phyloP scores from a whole-genome alignment of 2,113 vertebrate species.

The Pelvicachromis taeniatus region DNA sequence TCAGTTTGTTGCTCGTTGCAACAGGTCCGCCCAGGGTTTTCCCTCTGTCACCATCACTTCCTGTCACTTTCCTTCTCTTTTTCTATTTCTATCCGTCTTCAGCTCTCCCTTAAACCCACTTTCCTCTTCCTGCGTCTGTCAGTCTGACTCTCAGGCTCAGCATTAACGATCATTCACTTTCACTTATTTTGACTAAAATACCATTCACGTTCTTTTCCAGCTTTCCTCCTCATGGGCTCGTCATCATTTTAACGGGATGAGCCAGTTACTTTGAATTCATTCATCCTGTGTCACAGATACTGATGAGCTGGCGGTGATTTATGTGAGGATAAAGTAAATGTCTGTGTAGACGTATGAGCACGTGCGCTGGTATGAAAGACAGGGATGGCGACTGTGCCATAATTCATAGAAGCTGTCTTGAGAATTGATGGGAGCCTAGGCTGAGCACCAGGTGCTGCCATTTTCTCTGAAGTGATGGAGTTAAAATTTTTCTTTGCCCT shows the following conservation, averaged over 20 bases:
- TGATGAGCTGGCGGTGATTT: background rate
- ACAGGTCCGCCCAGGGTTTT: slow-evolving; percentile 30
- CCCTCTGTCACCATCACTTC: slow-evolving; percentile 9
- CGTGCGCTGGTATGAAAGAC: background rate
- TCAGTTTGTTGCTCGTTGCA: slow-evolving; percentile 3
- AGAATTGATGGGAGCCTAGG: slow-evolving; percentile 6
- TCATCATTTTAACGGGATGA: background rate
- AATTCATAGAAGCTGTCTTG: slow-evolving; percentile 20
- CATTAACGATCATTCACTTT: slow-evolving; percentile 6
- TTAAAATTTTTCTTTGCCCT: background rate
- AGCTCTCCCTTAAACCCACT: slow-evolving; percentile 7
- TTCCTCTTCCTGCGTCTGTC: background rate
- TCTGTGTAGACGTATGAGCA: background rate
- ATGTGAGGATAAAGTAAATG: background rate
- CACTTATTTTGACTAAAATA: background rate
- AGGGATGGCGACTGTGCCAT: background rate
- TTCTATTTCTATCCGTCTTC: background rate
- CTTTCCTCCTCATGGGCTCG: background rate
- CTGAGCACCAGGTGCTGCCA: slow-evolving; percentile 23
- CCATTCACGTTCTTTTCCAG: background rate
- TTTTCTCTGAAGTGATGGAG: slow-evolving; percentile 4
- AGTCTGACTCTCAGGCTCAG: slow-evolving; percentile 6
- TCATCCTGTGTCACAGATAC: background rate
- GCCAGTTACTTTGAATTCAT: background rate
- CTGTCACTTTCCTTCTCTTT: slow-evolving; percentile 14